Conservation (phyloP, 2,797 vertebrate genomes). For the Melanotaenia boesemani region DNA sequence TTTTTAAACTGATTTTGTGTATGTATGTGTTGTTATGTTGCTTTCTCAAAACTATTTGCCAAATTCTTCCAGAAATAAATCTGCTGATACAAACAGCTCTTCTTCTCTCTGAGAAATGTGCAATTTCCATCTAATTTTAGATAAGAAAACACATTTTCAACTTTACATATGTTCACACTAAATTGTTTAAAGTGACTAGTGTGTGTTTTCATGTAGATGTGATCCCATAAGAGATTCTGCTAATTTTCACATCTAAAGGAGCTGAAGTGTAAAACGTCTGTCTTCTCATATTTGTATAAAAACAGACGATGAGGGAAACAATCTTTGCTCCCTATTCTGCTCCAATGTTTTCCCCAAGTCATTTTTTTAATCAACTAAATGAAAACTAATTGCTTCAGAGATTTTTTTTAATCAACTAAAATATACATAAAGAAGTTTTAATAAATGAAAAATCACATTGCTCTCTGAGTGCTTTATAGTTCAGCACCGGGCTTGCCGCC, state of each 20-base stretch:
- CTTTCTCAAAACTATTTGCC: background rate
- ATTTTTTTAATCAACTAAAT: background rate
- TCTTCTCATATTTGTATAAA: background rate
- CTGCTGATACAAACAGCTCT: background rate
- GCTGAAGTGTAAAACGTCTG: background rate
- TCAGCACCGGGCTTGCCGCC: slow-evolving; percentile 13
- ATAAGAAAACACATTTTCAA: background rate
- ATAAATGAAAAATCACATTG: background rate
- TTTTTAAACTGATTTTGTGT: background rate
- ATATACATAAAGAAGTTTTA: background rate
- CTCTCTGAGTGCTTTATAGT: slow-evolving; percentile 18
- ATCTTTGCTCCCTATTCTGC: background rate
- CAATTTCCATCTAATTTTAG: too few species aligned
- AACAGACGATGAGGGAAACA: background rate
- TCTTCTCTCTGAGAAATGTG: background rate
- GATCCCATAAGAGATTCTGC: background rate
- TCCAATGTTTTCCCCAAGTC: background rate
- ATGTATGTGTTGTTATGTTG: background rate
- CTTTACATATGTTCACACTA: background rate
- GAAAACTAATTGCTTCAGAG: background rate
- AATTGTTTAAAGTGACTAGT: background rate
- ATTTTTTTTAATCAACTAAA: background rate
- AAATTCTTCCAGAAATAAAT: background rate
- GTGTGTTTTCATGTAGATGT: background rate
- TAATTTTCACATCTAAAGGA: background rate